Evolutionary conservation across 2,113 vertebrate genomes (phyloP).

Genomic region (Anarhynchus alexandrinus): DNA sequence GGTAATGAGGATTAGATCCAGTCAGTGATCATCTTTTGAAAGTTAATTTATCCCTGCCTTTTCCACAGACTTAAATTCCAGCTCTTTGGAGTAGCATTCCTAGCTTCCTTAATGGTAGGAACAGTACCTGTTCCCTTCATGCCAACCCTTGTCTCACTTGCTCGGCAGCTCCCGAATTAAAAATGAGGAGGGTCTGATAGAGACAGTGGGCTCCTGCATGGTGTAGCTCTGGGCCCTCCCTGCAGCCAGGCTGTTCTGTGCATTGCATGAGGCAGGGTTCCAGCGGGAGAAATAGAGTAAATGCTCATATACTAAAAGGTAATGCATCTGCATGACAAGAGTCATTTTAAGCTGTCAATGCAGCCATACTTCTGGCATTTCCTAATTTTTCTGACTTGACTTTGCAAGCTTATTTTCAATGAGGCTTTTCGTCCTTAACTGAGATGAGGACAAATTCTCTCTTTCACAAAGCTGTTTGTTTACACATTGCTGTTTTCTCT

Average conservation of each 20-base stretch:
- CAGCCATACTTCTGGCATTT: background rate
- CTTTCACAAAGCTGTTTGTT: background rate
- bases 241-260: background rate
- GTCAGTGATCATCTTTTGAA: slow-evolving; percentile 25
- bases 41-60: slow-evolving; percentile 33
- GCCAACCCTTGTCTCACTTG: background rate
- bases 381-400: slow-evolving; percentile 12
- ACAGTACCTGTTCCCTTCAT: background rate
- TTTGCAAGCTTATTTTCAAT: background rate
- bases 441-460: background rate
- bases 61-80: background rate
- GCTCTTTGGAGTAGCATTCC: background rate
- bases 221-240: background rate
- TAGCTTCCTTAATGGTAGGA: background rate
- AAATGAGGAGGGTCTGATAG: background rate
- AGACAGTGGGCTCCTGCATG: background rate
- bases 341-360: background rate
- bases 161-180: background rate
- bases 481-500: background rate
- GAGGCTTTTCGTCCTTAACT: background rate
- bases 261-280: background rate
- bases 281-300: background rate
- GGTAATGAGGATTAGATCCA: slow-evolving; percentile 45
- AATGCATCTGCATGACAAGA: background rate
- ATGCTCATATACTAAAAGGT: background rate